Evolutionary conservation across 2,888 invertebrate genomes (phyloP).

Genomic region (Arrhopalites spinosus): DNA sequence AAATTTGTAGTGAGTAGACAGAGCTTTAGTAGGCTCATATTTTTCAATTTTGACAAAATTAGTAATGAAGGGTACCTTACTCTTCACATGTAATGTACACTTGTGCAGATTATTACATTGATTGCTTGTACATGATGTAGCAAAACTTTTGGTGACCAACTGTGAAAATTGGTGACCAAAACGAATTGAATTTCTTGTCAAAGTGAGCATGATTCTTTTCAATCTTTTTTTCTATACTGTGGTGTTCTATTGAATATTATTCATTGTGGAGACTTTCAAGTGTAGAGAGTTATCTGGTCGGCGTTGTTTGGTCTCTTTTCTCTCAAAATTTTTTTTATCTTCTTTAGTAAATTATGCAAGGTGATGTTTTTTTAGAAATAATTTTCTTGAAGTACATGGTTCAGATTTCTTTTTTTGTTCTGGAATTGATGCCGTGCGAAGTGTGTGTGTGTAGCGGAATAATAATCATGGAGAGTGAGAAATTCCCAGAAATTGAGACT

Average conservation of each 20-base stretch:
- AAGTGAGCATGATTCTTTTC: not conserved
- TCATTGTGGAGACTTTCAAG: not conserved
- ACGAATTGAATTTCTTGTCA: not conserved
- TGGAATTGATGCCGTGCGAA: too few relatives aligned
- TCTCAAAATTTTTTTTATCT: not conserved
- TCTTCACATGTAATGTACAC: too few relatives aligned
- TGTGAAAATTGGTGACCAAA: constrained; percentile 11
- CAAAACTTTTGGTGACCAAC: not conserved
- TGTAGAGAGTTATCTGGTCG: not conserved
- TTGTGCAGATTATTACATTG: too few relatives aligned
- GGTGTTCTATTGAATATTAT: not conserved
- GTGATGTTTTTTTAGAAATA: too few relatives aligned
- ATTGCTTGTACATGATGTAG: not conserved
- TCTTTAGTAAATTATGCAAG: too few relatives aligned
- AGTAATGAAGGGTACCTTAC: too few relatives aligned
- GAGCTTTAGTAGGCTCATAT: too few relatives aligned
- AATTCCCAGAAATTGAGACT: not conserved
- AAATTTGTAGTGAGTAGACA: too few relatives aligned
- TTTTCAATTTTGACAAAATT: too few relatives aligned
- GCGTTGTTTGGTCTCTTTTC: not conserved
- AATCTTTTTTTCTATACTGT: not conserved
- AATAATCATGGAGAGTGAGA: not conserved
- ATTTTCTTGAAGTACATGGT: too few relatives aligned
- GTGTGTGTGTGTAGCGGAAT: too few relatives aligned
- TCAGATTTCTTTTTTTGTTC: too few relatives aligned